Evolutionary conservation across 2,888 invertebrate species (phyloP).

Genomic region (Amphipyra tragopoginis): DNA sequence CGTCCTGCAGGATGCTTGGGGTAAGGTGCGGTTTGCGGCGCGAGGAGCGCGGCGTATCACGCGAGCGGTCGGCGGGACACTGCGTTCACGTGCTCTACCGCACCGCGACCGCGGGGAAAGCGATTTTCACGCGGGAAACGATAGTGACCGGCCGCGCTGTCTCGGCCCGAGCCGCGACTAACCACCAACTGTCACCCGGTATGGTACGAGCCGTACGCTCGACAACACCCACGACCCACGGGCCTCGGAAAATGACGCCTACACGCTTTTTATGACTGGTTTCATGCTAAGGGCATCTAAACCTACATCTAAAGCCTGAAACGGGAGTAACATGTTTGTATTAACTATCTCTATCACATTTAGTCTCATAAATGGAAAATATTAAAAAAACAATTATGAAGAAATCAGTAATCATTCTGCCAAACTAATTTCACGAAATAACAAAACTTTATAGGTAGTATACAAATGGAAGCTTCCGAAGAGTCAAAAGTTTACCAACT

Average conservation of each 20-base stretch:
- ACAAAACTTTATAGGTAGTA: constrained; percentile 15
- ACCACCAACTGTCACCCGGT: constrained; percentile 79
- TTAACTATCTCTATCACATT: constrained; percentile 1
- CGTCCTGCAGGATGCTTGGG: constrained; percentile 69
- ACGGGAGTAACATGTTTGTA: constrained; percentile 1
- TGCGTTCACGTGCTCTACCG: constrained; percentile 85
- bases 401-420: constrained; percentile 6
- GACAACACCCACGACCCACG: constrained; percentile 41
- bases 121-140: constrained; percentile 89
- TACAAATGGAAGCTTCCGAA: constrained; percentile 28
- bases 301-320: too few relatives aligned
- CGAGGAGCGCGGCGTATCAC: constrained; percentile 85
- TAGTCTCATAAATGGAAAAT: neutral
- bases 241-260: constrained; percentile 32
- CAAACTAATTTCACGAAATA: constrained; percentile 5
- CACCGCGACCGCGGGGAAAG: constrained; percentile 85
- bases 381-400: neutral
- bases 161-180: constrained; percentile 79
- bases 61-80: constrained; percentile 89
- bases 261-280: constrained; percentile 31
- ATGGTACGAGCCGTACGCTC: constrained; percentile 29
- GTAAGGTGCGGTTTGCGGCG: constrained; percentile 66
- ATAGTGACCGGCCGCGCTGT: constrained; percentile 86
- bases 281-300: constrained; percentile 15
- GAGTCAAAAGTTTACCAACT: constrained; percentile 44